These are phyloP conservation scores for Acanthosepion esculentum DNA, from an alignment of 2,888 invertebrate species.

Conservation along the genomic window DNA sequence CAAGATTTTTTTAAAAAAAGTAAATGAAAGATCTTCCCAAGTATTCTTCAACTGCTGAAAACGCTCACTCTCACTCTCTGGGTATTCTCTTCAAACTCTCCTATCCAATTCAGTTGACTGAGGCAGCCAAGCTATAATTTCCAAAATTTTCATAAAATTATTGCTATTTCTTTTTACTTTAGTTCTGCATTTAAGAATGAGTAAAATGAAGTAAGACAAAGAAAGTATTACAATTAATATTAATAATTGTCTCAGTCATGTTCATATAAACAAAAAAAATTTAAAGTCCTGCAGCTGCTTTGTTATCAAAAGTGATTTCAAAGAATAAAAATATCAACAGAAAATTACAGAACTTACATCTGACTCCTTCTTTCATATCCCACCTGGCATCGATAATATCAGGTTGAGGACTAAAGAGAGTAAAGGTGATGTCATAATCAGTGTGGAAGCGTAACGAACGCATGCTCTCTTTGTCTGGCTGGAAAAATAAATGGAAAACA, in stretches of 20 bases:
- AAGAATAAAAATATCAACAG: neutral
- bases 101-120: too few species aligned
- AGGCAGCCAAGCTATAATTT: too few species aligned
- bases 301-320: neutral
- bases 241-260: neutral
- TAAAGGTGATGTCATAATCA: constrained; percentile 86
- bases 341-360: constrained; percentile 40
- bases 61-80: too few species aligned
- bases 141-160: too few species aligned
- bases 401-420: constrained; percentile 88
- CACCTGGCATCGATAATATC: constrained; percentile 82
- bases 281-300: neutral
- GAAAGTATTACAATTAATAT: too few species aligned
- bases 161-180: too few species aligned
- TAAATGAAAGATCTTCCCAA: too few species aligned
- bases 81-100: too few species aligned
- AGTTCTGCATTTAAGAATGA: too few species aligned
- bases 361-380: constrained; percentile 79
- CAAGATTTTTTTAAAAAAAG: too few species aligned
- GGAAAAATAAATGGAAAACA: constrained; percentile 49
- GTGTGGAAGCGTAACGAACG: constrained; percentile 73
- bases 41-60: too few species aligned
- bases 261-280: neutral
- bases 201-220: too few species aligned
- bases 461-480: constrained; percentile 75